These are phyloP conservation scores for Platalea minor DNA, from an alignment of 2,797 vertebrate species.

Conservation along the genomic window DNA sequence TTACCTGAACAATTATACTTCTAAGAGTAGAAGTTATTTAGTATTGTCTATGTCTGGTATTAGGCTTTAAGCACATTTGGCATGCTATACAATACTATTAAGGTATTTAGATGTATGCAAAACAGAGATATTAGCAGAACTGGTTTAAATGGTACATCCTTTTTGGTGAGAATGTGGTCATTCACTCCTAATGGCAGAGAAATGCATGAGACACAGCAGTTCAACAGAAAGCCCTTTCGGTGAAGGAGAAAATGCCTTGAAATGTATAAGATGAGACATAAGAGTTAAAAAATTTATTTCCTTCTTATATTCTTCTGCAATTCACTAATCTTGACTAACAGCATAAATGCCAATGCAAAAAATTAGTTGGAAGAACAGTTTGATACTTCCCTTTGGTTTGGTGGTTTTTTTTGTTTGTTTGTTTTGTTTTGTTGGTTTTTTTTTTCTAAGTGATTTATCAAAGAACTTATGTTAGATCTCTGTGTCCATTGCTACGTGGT, in stretches of 20 bases:
- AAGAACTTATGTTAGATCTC: background rate
- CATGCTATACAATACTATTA: background rate
- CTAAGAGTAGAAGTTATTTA: background rate
- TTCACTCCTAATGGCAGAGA: background rate
- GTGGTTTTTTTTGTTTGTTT: too few species aligned
- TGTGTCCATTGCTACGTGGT: background rate
- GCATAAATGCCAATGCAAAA: background rate
- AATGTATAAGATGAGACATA: background rate
- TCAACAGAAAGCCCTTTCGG: background rate
- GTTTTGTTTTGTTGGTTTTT: too few species aligned
- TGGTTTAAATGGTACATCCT: background rate
- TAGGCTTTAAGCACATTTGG: background rate
- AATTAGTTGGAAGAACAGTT: background rate
- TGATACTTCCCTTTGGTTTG: background rate
- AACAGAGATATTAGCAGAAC: background rate
- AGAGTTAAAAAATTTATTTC: background rate
- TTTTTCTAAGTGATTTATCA: background rate
- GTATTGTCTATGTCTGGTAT: background rate
- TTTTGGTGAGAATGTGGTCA: background rate
- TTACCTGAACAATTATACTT: background rate
- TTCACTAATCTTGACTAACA: background rate
- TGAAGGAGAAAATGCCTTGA: background rate
- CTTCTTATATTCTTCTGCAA: background rate
- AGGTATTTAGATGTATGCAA: background rate
- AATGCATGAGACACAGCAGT: background rate